Evolutionary conservation across 2,888 invertebrate genomes (phyloP), one percentile per base, ranked within the genome.

Genomic region (Andrena minutula): DNA sequence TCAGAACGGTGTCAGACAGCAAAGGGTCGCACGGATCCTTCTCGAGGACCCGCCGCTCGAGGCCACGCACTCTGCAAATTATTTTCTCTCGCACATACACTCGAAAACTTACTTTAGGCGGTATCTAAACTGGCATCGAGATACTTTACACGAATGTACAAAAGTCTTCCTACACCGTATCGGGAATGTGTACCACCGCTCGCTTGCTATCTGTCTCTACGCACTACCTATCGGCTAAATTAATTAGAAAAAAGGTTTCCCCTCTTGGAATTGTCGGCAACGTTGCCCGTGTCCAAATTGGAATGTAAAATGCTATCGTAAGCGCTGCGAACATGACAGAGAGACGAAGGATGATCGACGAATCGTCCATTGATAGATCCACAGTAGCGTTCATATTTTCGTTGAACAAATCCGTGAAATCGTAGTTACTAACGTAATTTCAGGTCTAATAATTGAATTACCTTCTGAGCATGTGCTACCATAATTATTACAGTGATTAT

Each of bases 81-180:
- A 75, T 65, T 83, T 81, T 77, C 78, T 86, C 84, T 84, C 85
- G 69, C 82, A 85, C 82, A 83, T 74, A 66, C 81, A 86, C 66
- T 70, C 79, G 80, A 71, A 76, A 47, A 86, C 56, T 81, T 88
- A 88, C 75, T 72, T 82, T 88, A 88, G 84, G 84, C 79, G 78
- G 69, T 87, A 88, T 82, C 82, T 88, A 88, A 84, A 92, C 92
- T 91, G 91, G 91, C 91, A 90, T 92, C 88, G 84, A 89, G 88
- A 84, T 87, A 86, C 82, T 88, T 87, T 92, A 93, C 92, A 93
- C 84, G 86, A 92, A 92, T 93, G 90, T 93, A 92, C 92, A 92
- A 90, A 90, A 85, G 75, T 78, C 77, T 53, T 70, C 74, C 64
- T 86, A 66, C 73, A 72, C 64, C 76, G 65, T 68, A 79, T 79